phyloP scores from a whole-genome alignment of 2,888 invertebrate genomes.

The Heliconius ismenius region DNA sequence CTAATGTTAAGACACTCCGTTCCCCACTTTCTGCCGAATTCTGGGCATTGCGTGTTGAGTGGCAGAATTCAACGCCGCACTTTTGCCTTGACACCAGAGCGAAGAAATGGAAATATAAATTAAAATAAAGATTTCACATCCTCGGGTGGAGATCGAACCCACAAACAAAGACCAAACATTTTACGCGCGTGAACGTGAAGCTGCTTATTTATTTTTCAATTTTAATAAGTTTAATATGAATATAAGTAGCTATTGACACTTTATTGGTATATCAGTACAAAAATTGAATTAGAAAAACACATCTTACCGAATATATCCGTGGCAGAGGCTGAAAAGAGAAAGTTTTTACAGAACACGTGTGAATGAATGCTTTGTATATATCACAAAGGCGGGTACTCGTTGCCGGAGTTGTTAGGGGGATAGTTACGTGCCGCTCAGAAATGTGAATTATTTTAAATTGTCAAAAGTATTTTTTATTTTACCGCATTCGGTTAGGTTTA shows the following conservation, averaged over 20 bases:
- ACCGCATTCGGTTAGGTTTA: background rate
- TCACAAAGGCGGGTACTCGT: slow-evolving; percentile 69
- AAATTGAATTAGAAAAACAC: background rate
- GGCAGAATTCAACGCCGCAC: too few species aligned
- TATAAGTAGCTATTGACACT: background rate
- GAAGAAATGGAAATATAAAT: too few species aligned
- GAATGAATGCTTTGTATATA: slow-evolving; percentile 71
- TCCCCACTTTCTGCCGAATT: too few species aligned
- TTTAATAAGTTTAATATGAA: background rate
- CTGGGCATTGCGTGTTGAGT: too few species aligned
- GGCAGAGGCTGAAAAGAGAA: slow-evolving; percentile 50
- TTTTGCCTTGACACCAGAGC: too few species aligned
- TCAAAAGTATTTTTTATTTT: slow-evolving; percentile 53
- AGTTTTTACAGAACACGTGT: slow-evolving; percentile 68
- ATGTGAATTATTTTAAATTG: slow-evolving; percentile 75
- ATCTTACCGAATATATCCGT: slow-evolving; percentile 10
- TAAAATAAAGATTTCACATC: too few species aligned
- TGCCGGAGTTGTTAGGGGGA: slow-evolving; percentile 73
- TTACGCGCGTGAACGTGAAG: too few species aligned
- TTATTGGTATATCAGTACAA: background rate
- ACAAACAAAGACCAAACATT: too few species aligned
- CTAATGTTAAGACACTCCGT: too few species aligned
- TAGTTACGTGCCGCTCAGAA: slow-evolving; percentile 70
- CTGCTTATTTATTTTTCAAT: too few species aligned
- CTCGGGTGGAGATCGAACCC: too few species aligned